Evolutionary conservation across 2,888 invertebrate genomes (phyloP).

Genomic region (Epirrita christyi): DNA sequence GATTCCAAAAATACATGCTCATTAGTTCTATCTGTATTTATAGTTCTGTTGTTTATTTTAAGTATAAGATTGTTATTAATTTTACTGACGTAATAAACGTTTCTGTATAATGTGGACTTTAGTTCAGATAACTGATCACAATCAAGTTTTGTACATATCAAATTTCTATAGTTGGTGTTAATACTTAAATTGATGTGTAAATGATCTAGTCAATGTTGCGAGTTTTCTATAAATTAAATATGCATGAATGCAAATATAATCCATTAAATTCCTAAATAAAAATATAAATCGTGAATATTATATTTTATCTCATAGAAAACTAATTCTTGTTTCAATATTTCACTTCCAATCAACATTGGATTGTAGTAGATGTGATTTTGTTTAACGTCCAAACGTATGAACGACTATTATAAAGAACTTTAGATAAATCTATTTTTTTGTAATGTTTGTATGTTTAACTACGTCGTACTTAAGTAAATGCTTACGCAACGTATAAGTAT

Average conservation of each 20-base stretch:
- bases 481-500: not conserved
- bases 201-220: slow-evolving; percentile 36
- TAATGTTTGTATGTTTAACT: not conserved
- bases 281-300: not conserved
- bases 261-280: too few species aligned
- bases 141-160: slow-evolving; percentile 42
- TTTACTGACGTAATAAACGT: not conserved
- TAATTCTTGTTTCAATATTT: not conserved
- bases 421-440: not conserved
- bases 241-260: too few species aligned
- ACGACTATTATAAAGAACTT: not conserved
- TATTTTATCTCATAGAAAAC: not conserved
- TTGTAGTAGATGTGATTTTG: too few species aligned
- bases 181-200: slow-evolving; percentile 18
- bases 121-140: slow-evolving; percentile 26
- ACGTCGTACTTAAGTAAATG: not conserved
- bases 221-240: too few species aligned
- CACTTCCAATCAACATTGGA: too few species aligned
- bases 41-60: slow-evolving; percentile 27
- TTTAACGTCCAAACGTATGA: too few species aligned
- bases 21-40: slow-evolving; percentile 58
- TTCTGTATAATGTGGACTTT: not conserved
- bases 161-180: slow-evolving; percentile 28
- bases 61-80: slow-evolving; percentile 7
- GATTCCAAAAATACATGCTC: slow-evolving; percentile 56